Evolutionary conservation across 2,797 vertebrate species (phyloP), one percentile per base, ranked within the genome.

Genomic region (Heteromormyrus szaboi): DNA sequence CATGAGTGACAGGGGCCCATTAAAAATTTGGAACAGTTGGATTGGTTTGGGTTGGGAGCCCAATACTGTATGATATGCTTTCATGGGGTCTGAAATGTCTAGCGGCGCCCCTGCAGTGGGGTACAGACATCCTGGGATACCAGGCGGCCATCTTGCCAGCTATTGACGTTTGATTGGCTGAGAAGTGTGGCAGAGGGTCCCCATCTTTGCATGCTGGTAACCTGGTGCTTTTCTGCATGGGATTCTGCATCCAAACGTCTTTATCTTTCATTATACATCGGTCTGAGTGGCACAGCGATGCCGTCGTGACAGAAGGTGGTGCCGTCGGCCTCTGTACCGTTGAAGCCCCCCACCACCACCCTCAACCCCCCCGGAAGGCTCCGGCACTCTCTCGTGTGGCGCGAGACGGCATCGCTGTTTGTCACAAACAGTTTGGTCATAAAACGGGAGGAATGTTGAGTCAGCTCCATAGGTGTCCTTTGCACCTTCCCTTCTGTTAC

Each of bases 391-490:
- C 91, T 94, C 93, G 93, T 92, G 95, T 93, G 11, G 44, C 91
- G 92, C 93, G 94, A 93, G 93, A 93, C 92, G 90, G 91, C 92
- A 90, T 91, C 91, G 93, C 94, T 94, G 94, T 94, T 95, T 95
- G 94, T 96, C 94, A 95, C 91, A 94, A 94, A 93, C 95, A 95
- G 95, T 96, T 96, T 96, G 94, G 93, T 95, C 95, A 95, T 95
- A 96, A 96, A 96, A 96, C 93, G 94, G 94, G 93, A 95, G 94
- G 95, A 94, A 94, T 95, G 95, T 95, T 92, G 95, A 96, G 94
- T 96, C 95, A 96, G 95, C 96, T 91, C 93, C 92, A 95, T 93
- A 93, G 94, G 94, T 94, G 91, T 94, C 92, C 91, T 90, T 94
- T 96, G 94, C 94, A 95, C 94, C 94, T 95, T 95, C 93, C 93